phyloP scores from a whole-genome alignment of 2,113 vertebrate genomes.

The Lagopus leucura region DNA sequence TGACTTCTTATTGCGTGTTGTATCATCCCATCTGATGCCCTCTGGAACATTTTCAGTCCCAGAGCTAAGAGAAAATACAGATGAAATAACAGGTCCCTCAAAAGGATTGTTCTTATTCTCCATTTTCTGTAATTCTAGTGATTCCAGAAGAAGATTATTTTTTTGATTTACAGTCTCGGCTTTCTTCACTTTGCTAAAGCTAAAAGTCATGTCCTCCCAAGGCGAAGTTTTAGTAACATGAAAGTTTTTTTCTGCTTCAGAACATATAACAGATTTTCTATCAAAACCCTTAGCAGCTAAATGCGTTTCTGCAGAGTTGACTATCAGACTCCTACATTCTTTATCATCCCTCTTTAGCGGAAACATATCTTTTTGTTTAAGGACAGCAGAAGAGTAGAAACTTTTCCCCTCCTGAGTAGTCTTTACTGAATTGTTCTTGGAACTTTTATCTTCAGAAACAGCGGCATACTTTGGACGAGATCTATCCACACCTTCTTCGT shows the following conservation, averaged over 20 bases:
- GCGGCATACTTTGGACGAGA: background rate
- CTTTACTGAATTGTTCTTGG: background rate
- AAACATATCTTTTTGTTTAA: slow-evolving; percentile 13
- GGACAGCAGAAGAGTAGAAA: background rate
- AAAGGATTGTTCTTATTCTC: slow-evolving; percentile 33
- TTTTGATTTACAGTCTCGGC: background rate
- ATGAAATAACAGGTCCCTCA: slow-evolving; percentile 91
- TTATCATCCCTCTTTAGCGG: background rate
- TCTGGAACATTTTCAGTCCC: slow-evolving; percentile 79
- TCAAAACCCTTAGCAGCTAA: background rate
- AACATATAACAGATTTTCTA: background rate
- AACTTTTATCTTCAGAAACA: background rate
- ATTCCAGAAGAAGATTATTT: background rate
- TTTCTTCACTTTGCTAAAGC: slow-evolving; percentile 15
- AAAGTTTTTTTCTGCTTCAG: background rate
- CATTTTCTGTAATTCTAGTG: slow-evolving; percentile 37
- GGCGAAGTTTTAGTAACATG: background rate
- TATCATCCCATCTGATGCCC: slow-evolving; percentile 77
- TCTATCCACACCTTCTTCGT: background rate
- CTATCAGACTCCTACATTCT: background rate
- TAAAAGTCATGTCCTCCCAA: background rate
- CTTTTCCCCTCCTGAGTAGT: background rate
- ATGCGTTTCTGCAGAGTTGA: background rate
- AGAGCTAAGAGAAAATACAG: slow-evolving; percentile 92
- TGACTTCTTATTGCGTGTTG: slow-evolving; percentile 62